Evolutionary conservation across 2,113 vertebrate genomes (phyloP).

Genomic region (Turdus rufiventris): DNA sequence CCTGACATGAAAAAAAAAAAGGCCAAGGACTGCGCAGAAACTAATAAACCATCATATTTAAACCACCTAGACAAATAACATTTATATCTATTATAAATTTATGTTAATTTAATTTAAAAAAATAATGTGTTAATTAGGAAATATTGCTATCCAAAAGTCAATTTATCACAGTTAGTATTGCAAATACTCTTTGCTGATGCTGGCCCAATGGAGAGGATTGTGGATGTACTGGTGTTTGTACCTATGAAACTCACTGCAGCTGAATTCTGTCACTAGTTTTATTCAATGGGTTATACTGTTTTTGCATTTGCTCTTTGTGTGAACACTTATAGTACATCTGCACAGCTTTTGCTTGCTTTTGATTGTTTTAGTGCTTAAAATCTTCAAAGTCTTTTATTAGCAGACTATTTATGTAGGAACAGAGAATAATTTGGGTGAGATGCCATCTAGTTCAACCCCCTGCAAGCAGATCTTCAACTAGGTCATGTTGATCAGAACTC

Average conservation of each 20-base stretch:
- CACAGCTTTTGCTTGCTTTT: not conserved
- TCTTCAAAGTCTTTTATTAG: not conserved
- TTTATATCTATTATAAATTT: not conserved
- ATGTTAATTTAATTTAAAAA: not conserved
- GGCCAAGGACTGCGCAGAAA: not conserved
- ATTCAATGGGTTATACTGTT: not conserved
- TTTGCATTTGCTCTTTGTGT: not conserved
- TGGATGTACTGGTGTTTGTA: not conserved
- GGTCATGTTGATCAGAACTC: not conserved
- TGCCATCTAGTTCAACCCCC: not conserved
- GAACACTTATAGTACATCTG: not conserved
- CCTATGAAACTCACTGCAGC: not conserved
- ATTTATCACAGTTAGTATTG: not conserved
- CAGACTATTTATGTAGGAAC: not conserved
- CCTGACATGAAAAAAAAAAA: not conserved
- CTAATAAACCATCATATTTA: not conserved
- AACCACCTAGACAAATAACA: not conserved
- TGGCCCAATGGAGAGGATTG: not conserved
- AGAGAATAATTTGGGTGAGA: not conserved
- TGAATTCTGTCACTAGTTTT: not conserved
- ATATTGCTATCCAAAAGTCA: not conserved
- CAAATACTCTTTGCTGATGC: not conserved
- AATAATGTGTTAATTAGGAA: not conserved
- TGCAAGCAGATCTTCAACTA: not conserved
- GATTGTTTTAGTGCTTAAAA: not conserved